Conservation (phyloP, 30 jellyfish, hydroid and myxozoan species). For the Hydractinia echinata region DNA sequence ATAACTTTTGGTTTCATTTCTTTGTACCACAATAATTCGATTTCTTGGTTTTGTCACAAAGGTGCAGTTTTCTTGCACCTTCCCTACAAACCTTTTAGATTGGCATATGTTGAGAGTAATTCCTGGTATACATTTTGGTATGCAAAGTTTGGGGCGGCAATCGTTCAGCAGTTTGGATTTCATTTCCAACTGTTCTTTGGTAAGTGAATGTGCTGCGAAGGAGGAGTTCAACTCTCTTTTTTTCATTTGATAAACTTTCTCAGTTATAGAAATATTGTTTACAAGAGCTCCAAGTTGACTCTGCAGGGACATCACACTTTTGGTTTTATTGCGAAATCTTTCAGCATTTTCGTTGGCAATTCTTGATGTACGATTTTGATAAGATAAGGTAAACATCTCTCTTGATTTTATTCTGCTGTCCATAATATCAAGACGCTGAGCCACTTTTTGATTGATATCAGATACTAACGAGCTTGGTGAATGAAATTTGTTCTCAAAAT, state of each 20-base stretch:
- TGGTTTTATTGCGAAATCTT: not conserved
- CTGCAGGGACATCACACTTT: not conserved
- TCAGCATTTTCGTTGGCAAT: not conserved
- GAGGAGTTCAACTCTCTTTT: not conserved
- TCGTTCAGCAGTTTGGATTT: not conserved
- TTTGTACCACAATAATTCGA: conserved; percentile 18
- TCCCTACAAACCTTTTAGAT: conserved; percentile 30
- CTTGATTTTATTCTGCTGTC: conserved; percentile 17
- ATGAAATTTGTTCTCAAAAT: conserved; percentile 1
- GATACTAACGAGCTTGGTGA: not conserved
- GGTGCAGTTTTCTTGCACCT: conserved; percentile 26
- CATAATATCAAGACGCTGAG: conserved; percentile 8
- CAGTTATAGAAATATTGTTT: not conserved
- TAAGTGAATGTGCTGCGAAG: not conserved
- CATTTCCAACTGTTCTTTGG: not conserved
- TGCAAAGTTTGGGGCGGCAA: conserved; percentile 56
- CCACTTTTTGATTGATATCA: conserved; percentile 23
- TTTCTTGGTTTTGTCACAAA: conserved; percentile 15
- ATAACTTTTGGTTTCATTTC: conserved; percentile 12
- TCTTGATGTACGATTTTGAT: not conserved
- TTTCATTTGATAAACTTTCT: not conserved
- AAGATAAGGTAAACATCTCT: not conserved
- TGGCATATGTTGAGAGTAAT: conserved; percentile 29
- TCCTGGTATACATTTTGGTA: conserved; percentile 53
- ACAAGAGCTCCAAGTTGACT: not conserved